Base-by-base conservation (phyloP, 2,797 vertebrate genomes). In the Enteromius unitaeniatus region DNA sequence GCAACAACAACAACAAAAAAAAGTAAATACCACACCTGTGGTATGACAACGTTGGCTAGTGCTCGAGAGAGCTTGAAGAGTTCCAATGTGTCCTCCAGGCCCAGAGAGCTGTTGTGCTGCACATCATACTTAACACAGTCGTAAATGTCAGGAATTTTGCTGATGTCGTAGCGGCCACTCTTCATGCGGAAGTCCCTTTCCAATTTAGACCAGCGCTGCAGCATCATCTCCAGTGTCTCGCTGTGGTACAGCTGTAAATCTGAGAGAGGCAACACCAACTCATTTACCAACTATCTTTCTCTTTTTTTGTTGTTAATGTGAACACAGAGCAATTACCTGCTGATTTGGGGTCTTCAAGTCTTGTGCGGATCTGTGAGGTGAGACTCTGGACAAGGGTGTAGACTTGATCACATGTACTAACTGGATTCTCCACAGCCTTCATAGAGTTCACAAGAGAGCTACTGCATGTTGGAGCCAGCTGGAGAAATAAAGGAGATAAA, bases 51-150 rank as follows among this genome's bases (percentile, higher is more conserved):
- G 88, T 99, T 97, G 0, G 98, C 98, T 89, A 99, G 77, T 0
- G 97, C 97, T 84, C 97, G 96, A 79, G 97, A 99, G 84, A 99
- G 95, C 40, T 93, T 94, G 86, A 99, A 97, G 79, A 99, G 94
- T 65, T 99, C 97, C 69, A 96, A 92, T 0, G 96, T 99, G 93
- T 98, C 97, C 92, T 97, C 95, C 88, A 99, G 95, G 37, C 95
- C 96, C 85, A 99, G 95, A 0, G 94, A 91, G 8, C 94, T 90
- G 84, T 99, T 99, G 94, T 99, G 98, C 86, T 99, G 98, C 0
- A 97, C 96, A 3, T 99, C 98, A 2, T 99, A 99, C 87, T 99
- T 99, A 88, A 99, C 96, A 58, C 98, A 99, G 94, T 99, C 98
- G 0, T 99, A 99, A 88, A 99, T 99, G 87, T 99, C 98, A 0